Evolutionary conservation across 2,888 invertebrate genomes (phyloP).

Genomic region (Hololepta plana): DNA sequence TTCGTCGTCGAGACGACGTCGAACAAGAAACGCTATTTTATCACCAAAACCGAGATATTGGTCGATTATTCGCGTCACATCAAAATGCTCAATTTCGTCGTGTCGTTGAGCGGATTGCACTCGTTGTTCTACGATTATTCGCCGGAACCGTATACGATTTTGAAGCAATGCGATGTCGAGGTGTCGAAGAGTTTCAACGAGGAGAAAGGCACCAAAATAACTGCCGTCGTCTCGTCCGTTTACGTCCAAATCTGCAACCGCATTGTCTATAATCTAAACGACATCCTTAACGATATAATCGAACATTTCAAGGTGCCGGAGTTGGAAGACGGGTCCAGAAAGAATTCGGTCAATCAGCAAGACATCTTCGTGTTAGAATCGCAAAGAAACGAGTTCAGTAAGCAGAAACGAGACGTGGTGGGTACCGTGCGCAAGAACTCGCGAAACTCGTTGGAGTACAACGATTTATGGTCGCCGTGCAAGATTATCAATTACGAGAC

Average conservation of each 20-base stretch:
- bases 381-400: too few species aligned
- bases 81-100: constrained; percentile 42
- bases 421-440: too few species aligned
- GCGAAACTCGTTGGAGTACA: too few species aligned
- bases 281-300: constrained; percentile 27
- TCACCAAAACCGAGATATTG: constrained; percentile 49
- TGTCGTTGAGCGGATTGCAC: constrained; percentile 40
- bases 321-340: constrained; percentile 11
- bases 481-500: too few species aligned
- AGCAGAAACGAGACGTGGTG: too few species aligned
- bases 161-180: constrained; percentile 54
- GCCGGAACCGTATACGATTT: constrained; percentile 34
- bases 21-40: constrained; percentile 29
- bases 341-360: background rate
- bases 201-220: constrained; percentile 48
- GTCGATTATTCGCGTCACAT: constrained; percentile 51
- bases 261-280: constrained; percentile 51
- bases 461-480: too few species aligned
- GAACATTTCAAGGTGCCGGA: constrained; percentile 27
- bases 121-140: constrained; percentile 26
- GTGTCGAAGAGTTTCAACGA: constrained; percentile 41
- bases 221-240: constrained; percentile 45
- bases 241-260: constrained; percentile 55
- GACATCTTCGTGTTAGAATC: too few species aligned
- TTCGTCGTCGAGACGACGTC: constrained; percentile 49